phyloP scores from a whole-genome alignment of 2,888 invertebrate species.

The Idaea straminata region DNA sequence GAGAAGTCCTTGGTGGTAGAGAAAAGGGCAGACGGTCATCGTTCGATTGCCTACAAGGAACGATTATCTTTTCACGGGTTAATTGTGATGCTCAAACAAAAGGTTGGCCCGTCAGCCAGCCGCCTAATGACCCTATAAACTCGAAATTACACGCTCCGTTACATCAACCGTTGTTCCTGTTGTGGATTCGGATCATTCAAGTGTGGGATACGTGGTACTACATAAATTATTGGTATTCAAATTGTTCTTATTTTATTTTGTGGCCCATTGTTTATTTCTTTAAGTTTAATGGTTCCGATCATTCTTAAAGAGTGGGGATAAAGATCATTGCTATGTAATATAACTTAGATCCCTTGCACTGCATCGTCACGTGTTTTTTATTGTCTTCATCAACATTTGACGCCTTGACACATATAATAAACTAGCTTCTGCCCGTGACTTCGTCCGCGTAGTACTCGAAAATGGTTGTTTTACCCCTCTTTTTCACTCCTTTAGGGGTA shows the following conservation, averaged over 20 bases:
- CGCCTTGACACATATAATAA: too few relatives aligned
- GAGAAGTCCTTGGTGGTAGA: not conserved
- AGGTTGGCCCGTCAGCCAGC: conserved; percentile 53
- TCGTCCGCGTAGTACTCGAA: too few relatives aligned
- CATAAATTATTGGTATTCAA: not conserved
- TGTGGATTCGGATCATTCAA: conserved; percentile 21
- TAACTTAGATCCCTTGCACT: too few relatives aligned
- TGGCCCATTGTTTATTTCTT: not conserved
- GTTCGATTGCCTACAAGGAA: conserved; percentile 50
- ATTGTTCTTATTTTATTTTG: not conserved
- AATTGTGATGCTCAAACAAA: conserved; percentile 68
- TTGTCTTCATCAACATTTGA: too few relatives aligned
- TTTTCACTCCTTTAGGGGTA: too few relatives aligned
- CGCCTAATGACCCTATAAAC: conserved; percentile 71
- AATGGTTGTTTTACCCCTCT: too few relatives aligned
- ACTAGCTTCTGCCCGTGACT: too few relatives aligned
- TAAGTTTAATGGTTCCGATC: too few relatives aligned
- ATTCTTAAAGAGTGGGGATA: too few relatives aligned
- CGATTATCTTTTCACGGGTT: conserved; percentile 72
- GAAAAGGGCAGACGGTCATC: conserved; percentile 12
- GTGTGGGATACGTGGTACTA: conserved; percentile 14
- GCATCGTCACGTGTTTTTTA: too few relatives aligned
- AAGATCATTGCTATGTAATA: too few relatives aligned
- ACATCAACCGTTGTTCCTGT: conserved; percentile 55
- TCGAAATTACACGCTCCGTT: conserved; percentile 70